Evolutionary conservation across 2,888 invertebrate genomes (phyloP), one percentile per base, ranked within the genome.

Genomic region (Dendrolimus pini): DNA sequence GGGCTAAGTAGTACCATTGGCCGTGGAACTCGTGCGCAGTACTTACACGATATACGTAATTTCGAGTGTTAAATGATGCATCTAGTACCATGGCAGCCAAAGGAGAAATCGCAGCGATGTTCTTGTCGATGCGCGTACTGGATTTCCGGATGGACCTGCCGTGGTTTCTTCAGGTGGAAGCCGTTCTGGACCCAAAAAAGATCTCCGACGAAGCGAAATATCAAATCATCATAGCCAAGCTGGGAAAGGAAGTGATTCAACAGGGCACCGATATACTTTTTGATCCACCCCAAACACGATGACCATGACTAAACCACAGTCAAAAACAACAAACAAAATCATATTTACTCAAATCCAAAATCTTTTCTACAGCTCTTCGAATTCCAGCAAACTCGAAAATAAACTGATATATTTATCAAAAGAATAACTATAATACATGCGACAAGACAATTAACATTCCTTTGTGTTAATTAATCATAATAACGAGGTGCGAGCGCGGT

Each of bases 391-490:
- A 47, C 47, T 7, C 47, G 47, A 47, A 47, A 47, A 47, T 47
- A 47, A 47, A 47, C 12, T 47, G 47, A 10, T 47, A 47, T 47
- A 47, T 47, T 47, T 47, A 47, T 47, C 47, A 47, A 47, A 47
- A 47, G 47, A 47, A 47, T 47, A 47, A 47, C 47, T 47, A 8
- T 47, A 12, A 47, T 30, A 30, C 30, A 12, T 47, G 47, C 47
- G 47, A 47, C 47, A 47, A 47, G 47, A 47, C 47, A 57, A 61
- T 61, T 54, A 57, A 60, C 55, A 61, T 61, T 61, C 61, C 30
- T 58, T 3, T 6, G 30, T 6, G 54, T 14, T 54, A 58, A 69
- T 71, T 67, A 66, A 61, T 71, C 70, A 69, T 60, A 58, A 42
- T 65, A 65, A 68, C 60, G 62, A 65, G 54, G 12, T 10, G 47